Base-by-base conservation (phyloP, 1,140 invertebrate genomes). In the Polypedilum pembai region DNA sequence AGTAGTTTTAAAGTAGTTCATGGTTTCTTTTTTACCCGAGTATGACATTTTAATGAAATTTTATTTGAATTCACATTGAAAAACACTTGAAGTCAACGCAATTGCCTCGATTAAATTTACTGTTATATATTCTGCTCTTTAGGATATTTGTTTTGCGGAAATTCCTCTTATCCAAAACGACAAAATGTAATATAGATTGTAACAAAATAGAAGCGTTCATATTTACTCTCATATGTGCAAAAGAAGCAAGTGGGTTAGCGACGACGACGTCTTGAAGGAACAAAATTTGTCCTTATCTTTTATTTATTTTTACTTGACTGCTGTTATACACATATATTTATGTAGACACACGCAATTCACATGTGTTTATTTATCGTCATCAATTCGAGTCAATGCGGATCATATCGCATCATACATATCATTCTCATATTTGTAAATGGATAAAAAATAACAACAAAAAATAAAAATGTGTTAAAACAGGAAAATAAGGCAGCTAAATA, bases 291-390 rank as follows among this genome's bases (percentile, higher is more conserved):
- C 45, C 45, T 56, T 56, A 56, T 56, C 45, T 56, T 56, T 56
- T 56, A 56, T 56, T 56, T 56, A 56, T 56, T 56, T 56, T 56
- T 12, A n/a, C 45, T 56, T 56, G 45, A 56, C 45, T 56, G 45
- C 45, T 56, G 45, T 56, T 56, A 33, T 33, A 33, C 24, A 56
- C 45, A 56, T 56, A 4, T 56, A 12, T 56, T n/a, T n/a, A 56
- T 56, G n/a, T 56, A 56, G n/a, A 56, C 45, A 56, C 12, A 56
- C 12, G 5, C n/a, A 12, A 56, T n/a, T n/a, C 45, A 56, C 45
- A 56, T 56, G n/a, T 56, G 45, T 56, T 56, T 56, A 56, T 56
- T 56, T 56, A 56, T 56, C 45, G 45, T 56, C 45, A 56, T 56
- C 12, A n/a, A 56, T 56, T n/a, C 45, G 45, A 12, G 12, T 56